Base-by-base conservation (phyloP, 2,113 vertebrate genomes). In the Ascaphus truei region DNA sequence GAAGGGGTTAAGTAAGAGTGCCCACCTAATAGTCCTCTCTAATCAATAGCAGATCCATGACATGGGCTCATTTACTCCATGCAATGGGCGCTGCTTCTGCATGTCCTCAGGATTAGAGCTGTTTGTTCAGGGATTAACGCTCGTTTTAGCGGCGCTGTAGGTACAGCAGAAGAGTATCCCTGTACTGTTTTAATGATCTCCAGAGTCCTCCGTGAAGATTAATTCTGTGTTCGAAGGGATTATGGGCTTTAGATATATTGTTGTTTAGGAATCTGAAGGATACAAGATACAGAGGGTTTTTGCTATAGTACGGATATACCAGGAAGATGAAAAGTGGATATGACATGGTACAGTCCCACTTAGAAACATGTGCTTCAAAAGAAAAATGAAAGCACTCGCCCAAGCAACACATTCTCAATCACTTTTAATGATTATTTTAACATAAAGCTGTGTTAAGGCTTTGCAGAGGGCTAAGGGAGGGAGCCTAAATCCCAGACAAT, bases 61-160 rank as follows among this genome's bases (percentile, higher is more conserved):
- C 66, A 51, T 41, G 34, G 45, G 11, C 56, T 69, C 56, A 60
- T 69, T 69, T 69, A 51, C 30, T 48, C 43, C 41, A n/a, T 33
- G 22, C 43, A 60, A 18, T 69, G 31, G 66, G 66, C 39, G 45
- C 66, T 39, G 53, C 33, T 51, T 69, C 56, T 47, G 56, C 41
- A 18, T 30, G 0, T 65, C 0, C 3, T 50, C 2, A 0, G 81
- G 84, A 83, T 86, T 82, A 86, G 73, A 68, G 64, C 66, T 6
- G 76, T 76, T 82, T 76, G 77, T 55, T 68, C 45, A 12, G 78
- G 78, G 81, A 82, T 86, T 84, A 86, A 71, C 63, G 75, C 78
- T n/a, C 60, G 12, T 76, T 73, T 69, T 23, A 75, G 81, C 75
- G 56, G 55, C 12, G 56, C 56, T 60, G 66, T 69, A 69, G 1